Evolutionary conservation across 2,797 vertebrate species (phyloP), one percentile per base, ranked within the genome.

Genomic region (Rhyacichthys aspro): DNA sequence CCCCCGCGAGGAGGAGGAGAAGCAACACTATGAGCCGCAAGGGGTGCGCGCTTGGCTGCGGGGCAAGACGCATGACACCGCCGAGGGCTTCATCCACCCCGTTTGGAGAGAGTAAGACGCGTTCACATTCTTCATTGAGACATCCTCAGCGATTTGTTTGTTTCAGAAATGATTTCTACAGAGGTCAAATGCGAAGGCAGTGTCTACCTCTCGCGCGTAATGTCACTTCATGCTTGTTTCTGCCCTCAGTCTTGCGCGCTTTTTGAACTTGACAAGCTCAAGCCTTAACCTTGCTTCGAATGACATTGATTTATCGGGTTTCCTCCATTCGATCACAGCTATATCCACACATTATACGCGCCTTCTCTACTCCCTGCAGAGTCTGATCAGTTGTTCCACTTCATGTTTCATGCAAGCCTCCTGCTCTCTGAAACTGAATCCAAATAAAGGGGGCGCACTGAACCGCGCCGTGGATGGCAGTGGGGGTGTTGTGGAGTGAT

Each of bases 1-100:
- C 88, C 78, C 92, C 92, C 86, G 95, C 90, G 73, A 91, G 92
- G 64, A 95, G 88, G 78, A 95, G 83, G 39, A 98, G 87, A 76
- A 97, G 86, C 70, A 92, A 90, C 63, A 91, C 49, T 52, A 52
- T 78, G 55, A 91, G 44, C 44, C 94, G 86, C 79, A 93, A 90
- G 72, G 93, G 74, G 1, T 90, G 80, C 47, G 86, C 89, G 76
- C 90, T 86, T 74, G 89, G 90, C 78, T 88, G 89, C 34, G 87
- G 88, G 88, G 90, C 55, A 59, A 92, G 83, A 90, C 87, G 88
- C 92, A 93, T 93, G 91, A 83, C 90, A 76, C 76, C 67, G 74
- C 89, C 87, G 81, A 76, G 76, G 78, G 90, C 90, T 87, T 92
- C 92, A 92, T 92, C 34, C 49, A 52, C 75, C 85, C 88, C 71